A percentile compares a stretch with the other conserved stretches of the same genome.
Evolutionary conservation across 2,888 invertebrate species (phyloP).

Genomic region (Deilephila elpenor): DNA sequence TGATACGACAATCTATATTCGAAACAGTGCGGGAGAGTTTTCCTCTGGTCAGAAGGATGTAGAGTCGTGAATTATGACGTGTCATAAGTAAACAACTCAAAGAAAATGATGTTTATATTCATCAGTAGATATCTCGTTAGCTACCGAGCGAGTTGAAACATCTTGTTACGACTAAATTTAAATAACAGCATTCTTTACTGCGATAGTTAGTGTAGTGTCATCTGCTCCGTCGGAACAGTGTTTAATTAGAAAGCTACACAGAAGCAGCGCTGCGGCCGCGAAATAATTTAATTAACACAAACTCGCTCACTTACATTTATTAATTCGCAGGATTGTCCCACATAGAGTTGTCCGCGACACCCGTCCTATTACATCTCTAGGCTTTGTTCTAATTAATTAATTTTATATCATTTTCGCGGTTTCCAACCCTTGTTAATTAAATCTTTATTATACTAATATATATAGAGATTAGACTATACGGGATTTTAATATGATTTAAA

Average conservation of each 20-base stretch:
- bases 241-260: constrained; percentile 3
- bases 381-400: constrained; percentile 21
- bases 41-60: too few relatives aligned
- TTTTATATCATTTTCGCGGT: constrained; percentile 20
- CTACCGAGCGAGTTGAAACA: too few relatives aligned
- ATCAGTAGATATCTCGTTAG: too few relatives aligned
- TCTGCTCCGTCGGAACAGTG: not conserved
- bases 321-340: constrained; percentile 4
- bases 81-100: too few relatives aligned
- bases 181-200: too few relatives aligned
- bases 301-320: not conserved
- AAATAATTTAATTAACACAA: constrained; percentile 24
- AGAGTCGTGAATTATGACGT: too few relatives aligned
- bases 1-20: too few relatives aligned
- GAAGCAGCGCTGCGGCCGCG: not conserved
- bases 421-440: constrained; percentile 7
- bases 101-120: too few relatives aligned
- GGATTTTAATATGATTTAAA: not conserved
- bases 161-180: too few relatives aligned
- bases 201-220: too few relatives aligned
- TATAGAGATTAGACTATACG: not conserved
- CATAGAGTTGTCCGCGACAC: not conserved
- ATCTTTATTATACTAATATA: not conserved
- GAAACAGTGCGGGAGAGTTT: too few relatives aligned
- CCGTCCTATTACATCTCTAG: not conserved